phyloP scores from a whole-genome alignment of 2,888 invertebrate species.

The Nymphalis polychloros region DNA sequence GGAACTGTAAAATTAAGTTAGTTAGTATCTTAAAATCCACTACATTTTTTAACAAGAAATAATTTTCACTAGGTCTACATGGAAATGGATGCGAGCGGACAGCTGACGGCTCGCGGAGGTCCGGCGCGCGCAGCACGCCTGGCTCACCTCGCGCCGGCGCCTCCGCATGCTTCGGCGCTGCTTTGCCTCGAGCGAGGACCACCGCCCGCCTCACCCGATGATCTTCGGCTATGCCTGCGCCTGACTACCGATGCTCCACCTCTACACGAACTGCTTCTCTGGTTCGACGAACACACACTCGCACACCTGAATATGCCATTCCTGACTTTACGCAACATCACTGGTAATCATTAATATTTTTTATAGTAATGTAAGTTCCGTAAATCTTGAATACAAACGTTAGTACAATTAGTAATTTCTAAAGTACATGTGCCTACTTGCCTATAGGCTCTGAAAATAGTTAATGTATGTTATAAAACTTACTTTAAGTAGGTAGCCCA shows the following conservation, averaged over 20 bases:
- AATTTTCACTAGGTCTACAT: constrained; percentile 50
- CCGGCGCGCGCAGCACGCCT: constrained; percentile 38
- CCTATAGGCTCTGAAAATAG: too few relatives aligned
- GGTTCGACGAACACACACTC: constrained; percentile 91
- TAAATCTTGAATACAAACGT: too few relatives aligned
- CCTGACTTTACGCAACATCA: constrained; percentile 87
- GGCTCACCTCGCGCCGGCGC: constrained; percentile 42
- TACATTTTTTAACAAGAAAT: neutral
- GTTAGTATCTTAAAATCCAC: too few relatives aligned
- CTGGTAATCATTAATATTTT: constrained; percentile 78
- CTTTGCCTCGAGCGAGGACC: constrained; percentile 41
- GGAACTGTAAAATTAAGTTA: too few relatives aligned
- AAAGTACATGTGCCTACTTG: too few relatives aligned
- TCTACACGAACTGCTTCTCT: constrained; percentile 88
- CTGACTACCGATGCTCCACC: constrained; percentile 68
- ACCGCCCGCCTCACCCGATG: constrained; percentile 38
- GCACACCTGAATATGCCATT: constrained; percentile 89
- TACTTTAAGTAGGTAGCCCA: too few relatives aligned
- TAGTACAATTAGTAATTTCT: too few relatives aligned
- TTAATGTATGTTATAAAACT: too few relatives aligned
- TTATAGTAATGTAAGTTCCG: too few relatives aligned
- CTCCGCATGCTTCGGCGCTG: constrained; percentile 38
- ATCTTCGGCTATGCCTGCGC: constrained; percentile 55
- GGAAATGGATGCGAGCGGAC: constrained; percentile 48
- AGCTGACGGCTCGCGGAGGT: constrained; percentile 40